Conservation (phyloP, 2,888 invertebrate species). For the Anorthoa munda region DNA sequence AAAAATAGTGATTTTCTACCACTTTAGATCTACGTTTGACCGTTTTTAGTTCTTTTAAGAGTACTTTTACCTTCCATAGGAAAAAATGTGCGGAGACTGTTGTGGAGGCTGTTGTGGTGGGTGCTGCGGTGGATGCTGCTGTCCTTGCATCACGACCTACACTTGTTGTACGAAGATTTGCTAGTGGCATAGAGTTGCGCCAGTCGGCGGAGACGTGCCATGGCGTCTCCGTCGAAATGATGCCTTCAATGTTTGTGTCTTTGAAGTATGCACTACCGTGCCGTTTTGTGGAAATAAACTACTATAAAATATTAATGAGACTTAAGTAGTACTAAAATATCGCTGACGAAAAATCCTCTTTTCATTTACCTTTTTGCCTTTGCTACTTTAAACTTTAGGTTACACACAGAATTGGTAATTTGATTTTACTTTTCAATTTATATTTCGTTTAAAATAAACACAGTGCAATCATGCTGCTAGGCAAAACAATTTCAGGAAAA, state of each 20-base stretch:
- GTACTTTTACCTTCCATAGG: slow-evolving; percentile 56
- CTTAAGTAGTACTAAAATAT: no score
- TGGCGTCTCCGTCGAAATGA: slow-evolving; percentile 64
- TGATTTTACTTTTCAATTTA: no score
- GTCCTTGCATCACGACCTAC: slow-evolving; percentile 85
- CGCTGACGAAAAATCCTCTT: no score
- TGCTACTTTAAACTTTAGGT: no score
- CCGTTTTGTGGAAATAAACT: no score
- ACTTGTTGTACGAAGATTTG: slow-evolving; percentile 88
- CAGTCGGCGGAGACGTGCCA: slow-evolving; percentile 57
- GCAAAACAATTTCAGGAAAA: background rate
- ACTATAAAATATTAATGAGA: no score
- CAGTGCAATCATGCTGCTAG: background rate
- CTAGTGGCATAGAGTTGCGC: slow-evolving; percentile 62
- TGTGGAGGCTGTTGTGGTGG: slow-evolving; percentile 75
- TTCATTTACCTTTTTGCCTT: no score
- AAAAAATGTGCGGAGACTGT: slow-evolving; percentile 77
- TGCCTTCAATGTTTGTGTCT: no score
- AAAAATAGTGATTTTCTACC: slow-evolving; percentile 55
- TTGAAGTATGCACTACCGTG: no score
- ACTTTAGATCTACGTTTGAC: slow-evolving; percentile 24
- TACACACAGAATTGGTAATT: no score
- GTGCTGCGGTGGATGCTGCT: slow-evolving; percentile 73
- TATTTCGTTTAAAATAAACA: background rate
- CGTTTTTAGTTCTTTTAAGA: slow-evolving; percentile 45